phyloP scores from a whole-genome alignment of 2,113 vertebrate genomes.

The Tiliqua scincoides region DNA sequence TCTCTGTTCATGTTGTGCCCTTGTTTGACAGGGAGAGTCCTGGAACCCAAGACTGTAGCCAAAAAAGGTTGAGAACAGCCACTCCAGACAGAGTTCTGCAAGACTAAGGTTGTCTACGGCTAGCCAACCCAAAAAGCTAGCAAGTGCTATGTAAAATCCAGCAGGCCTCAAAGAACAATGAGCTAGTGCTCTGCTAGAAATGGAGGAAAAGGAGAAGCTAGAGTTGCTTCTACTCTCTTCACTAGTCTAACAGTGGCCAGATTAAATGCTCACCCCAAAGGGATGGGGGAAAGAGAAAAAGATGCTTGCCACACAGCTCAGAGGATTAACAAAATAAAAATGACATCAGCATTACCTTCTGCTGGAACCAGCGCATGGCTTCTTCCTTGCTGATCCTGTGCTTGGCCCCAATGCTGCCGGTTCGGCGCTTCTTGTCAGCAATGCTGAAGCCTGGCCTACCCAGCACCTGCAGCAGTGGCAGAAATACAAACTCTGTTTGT shows the following conservation, averaged over 20 bases:
- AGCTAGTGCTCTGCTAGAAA: neutral
- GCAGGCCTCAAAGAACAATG: neutral
- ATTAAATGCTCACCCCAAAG: neutral
- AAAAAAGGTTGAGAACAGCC: too few species aligned
- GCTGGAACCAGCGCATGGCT: conserved; percentile 99
- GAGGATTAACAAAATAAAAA: neutral
- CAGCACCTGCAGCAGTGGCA: conserved; percentile 85
- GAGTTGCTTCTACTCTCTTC: neutral
- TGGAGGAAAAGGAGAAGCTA: neutral
- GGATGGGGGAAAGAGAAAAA: neutral
- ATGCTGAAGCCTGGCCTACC: conserved; percentile 98
- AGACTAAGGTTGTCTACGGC: too few species aligned
- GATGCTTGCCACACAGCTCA: too few species aligned
- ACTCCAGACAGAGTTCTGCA: neutral
- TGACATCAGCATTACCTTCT: conserved; percentile 82
- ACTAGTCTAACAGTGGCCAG: neutral
- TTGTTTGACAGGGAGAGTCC: too few species aligned
- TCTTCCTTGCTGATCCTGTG: conserved; percentile 99
- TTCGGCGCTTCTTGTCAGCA: conserved; percentile 96
- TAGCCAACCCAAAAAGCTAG: too few species aligned
- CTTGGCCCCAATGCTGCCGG: conserved; percentile 93
- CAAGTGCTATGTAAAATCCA: neutral
- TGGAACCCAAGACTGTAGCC: too few species aligned
- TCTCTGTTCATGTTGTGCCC: too few species aligned
- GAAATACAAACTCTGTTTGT: neutral